Percentiles rank a stretch among this genome's conserved stretches.
Conservation (phyloP, 92 coral and sea anemone genomes). For the Phenganax stokvisi region DNA sequence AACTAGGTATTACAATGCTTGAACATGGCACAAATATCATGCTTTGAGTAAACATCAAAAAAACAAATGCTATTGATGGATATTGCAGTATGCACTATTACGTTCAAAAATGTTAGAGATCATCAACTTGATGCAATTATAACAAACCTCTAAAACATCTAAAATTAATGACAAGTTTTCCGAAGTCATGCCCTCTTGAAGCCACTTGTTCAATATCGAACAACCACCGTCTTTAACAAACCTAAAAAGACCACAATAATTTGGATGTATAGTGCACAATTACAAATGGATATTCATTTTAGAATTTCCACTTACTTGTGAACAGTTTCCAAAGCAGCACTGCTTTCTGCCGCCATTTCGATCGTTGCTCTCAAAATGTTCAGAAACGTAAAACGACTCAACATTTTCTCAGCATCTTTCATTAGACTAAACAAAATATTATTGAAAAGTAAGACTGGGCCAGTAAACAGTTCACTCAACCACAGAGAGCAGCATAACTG, state of each 20-base stretch:
- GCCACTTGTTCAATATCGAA: slow-evolving; percentile 84
- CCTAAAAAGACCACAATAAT: slow-evolving; percentile 37
- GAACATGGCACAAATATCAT: too few relatives aligned
- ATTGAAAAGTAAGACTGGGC: background rate
- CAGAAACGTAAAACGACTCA: slow-evolving; percentile 82
- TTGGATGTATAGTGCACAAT: background rate
- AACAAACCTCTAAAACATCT: slow-evolving; percentile 74
- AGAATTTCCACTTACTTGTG: slow-evolving; percentile 61
- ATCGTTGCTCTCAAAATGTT: slow-evolving; percentile 86
- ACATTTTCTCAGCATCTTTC: slow-evolving; percentile 88
- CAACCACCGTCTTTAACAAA: slow-evolving; percentile 87
- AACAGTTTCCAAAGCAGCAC: slow-evolving; percentile 63
- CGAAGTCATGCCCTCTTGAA: slow-evolving; percentile 73
- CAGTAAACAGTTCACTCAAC: background rate
- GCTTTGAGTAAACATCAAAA: too few relatives aligned
- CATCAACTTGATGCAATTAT: background rate
- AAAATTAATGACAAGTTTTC: slow-evolving; percentile 72
- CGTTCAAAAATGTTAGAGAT: background rate
- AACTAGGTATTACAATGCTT: too few relatives aligned
- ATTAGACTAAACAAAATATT: slow-evolving; percentile 54
- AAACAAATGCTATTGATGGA: background rate
- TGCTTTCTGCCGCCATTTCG: slow-evolving; percentile 61
- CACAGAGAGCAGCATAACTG: background rate
- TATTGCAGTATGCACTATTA: background rate
- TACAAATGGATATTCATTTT: background rate